Conservation (phyloP, 2,888 invertebrate species). For the Desoria tigrina region DNA sequence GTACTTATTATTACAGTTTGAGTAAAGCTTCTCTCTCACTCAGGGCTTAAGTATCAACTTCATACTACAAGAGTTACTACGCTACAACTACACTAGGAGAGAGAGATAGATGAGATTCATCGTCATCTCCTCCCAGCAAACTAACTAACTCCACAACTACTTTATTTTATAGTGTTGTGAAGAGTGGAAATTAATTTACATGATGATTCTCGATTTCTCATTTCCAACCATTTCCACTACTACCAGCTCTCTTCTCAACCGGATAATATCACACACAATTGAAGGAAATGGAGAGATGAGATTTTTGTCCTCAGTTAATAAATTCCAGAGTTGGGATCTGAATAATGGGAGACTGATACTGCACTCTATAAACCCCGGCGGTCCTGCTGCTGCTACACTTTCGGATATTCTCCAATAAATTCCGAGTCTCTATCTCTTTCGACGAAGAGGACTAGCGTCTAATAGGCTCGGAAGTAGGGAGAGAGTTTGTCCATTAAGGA, state of each 20-base stretch:
- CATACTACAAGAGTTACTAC: too few species aligned
- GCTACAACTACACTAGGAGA: too few species aligned
- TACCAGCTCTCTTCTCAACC: not conserved
- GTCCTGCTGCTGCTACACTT: too few species aligned
- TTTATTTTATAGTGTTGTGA: not conserved
- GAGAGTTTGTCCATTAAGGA: conserved; percentile 13
- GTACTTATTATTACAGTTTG: too few species aligned
- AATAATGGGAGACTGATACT: not conserved
- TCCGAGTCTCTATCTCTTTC: too few species aligned
- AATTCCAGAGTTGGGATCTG: conserved; percentile 2
- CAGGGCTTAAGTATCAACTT: too few species aligned
- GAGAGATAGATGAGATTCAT: too few species aligned
- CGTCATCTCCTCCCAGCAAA: too few species aligned
- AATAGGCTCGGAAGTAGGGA: conserved; percentile 12
- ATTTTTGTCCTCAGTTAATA: conserved; percentile 6
- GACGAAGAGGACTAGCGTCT: conserved; percentile 1
- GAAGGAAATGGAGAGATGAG: not conserved
- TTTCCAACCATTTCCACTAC: not conserved
- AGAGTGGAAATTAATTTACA: conserved; percentile 9
- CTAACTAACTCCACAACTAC: not conserved
- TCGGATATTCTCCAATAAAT: too few species aligned
- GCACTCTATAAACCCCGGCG: too few species aligned
- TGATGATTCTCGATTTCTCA: conserved; percentile 4
- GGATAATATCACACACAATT: not conserved
- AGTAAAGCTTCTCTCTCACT: too few species aligned